Percentiles rank a stretch among this genome's conserved stretches.
Conservation (phyloP, 2,113 vertebrate species). For the Bos javanicus region DNA sequence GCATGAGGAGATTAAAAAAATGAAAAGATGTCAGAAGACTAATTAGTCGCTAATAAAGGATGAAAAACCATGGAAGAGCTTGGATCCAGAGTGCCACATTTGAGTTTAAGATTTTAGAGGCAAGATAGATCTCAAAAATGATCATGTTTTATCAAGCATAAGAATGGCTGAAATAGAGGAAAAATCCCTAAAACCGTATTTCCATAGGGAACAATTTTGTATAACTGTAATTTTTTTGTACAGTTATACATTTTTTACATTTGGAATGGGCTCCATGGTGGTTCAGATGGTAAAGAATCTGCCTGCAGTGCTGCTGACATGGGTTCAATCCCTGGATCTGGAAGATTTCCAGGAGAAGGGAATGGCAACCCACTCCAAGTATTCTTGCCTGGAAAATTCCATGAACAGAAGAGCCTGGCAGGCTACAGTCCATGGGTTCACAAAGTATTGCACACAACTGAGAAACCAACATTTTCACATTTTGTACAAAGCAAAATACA, state of each 20-base stretch:
- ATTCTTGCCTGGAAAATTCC: neutral
- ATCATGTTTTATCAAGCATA: neutral
- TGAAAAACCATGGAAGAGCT: neutral
- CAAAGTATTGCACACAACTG: neutral
- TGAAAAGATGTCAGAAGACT: neutral
- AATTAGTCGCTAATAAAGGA: neutral
- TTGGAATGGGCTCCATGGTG: neutral
- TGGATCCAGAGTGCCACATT: neutral
- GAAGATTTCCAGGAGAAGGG: neutral
- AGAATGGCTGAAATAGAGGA: neutral
- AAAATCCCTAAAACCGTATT: neutral
- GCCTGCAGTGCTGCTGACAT: neutral
- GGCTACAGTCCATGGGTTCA: neutral
- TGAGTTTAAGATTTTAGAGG: neutral
- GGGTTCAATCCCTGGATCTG: neutral
- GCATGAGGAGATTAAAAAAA: neutral
- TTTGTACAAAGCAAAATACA: neutral
- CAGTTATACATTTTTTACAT: neutral
- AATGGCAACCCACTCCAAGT: neutral
- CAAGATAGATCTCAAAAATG: neutral
- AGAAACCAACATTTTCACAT: neutral
- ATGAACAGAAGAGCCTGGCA: neutral
- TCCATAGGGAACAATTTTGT: neutral
- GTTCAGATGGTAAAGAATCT: neutral
- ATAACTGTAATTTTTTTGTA: neutral